Evolutionary conservation across 2,113 vertebrate species (phyloP).

Genomic region (Atlantisia rogersi): DNA sequence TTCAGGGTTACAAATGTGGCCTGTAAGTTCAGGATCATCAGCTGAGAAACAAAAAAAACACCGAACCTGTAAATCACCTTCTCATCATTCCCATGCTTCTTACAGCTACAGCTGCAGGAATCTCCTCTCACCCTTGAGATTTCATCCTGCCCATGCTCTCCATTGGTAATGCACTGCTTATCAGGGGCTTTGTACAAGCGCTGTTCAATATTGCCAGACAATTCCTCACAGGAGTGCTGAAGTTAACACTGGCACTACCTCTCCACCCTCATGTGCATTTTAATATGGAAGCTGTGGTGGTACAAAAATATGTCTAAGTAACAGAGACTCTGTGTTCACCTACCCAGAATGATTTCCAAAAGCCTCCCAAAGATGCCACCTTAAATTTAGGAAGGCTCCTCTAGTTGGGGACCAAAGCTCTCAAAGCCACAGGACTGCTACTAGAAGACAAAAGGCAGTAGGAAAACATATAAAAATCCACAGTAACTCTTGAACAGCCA

Average conservation of each 20-base stretch:
- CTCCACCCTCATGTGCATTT: not conserved
- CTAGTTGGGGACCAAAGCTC: not conserved
- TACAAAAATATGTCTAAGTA: not conserved
- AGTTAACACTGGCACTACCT: not conserved
- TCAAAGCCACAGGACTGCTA: slow-evolving; percentile 34
- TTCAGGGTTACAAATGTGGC: not conserved
- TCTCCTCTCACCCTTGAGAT: not conserved
- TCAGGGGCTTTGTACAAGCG: not conserved
- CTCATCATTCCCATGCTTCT: not conserved
- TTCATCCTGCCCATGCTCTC: not conserved
- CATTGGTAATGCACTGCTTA: not conserved
- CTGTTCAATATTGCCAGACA: not conserved
- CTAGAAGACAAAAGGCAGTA: slow-evolving; percentile 39
- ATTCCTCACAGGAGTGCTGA: not conserved
- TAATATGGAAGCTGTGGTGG: not conserved
- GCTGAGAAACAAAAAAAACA: not conserved
- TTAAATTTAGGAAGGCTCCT: slow-evolving; percentile 15
- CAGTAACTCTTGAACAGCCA: not conserved
- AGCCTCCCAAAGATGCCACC: slow-evolving; percentile 6
- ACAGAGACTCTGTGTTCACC: fast-evolving
- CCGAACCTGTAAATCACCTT: not conserved
- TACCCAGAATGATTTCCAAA: not conserved
- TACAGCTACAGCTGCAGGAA: not conserved
- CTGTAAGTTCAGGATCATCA: not conserved
- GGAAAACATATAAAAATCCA: slow-evolving; percentile 46